phyloP scores from a whole-genome alignment of 2,113 vertebrate genomes.

The Nycticorax nycticorax region DNA sequence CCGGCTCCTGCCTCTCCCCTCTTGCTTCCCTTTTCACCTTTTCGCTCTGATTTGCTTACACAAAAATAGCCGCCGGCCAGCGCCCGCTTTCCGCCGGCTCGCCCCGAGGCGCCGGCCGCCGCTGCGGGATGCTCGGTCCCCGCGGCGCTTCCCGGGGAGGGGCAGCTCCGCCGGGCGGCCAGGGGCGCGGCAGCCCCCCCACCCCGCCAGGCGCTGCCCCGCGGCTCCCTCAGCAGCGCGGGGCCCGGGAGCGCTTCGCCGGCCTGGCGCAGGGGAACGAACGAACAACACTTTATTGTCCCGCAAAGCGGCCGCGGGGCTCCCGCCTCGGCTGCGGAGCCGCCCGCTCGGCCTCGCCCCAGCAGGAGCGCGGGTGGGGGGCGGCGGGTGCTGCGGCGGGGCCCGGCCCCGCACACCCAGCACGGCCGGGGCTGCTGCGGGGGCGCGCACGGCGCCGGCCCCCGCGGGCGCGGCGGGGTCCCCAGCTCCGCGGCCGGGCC shows the following conservation, averaged over 20 bases:
- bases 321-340: background rate
- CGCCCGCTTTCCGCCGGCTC: background rate
- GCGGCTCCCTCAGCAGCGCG: too few relatives aligned
- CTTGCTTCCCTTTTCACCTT: background rate
- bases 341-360: background rate
- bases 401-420: background rate
- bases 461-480: background rate
- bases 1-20: background rate
- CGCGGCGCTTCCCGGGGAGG: too few relatives aligned
- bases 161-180: too few relatives aligned
- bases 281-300: background rate
- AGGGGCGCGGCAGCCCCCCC: too few relatives aligned
- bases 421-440: background rate
- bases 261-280: background rate
- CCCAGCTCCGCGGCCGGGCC: background rate
- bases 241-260: background rate
- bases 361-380: background rate
- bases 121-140: rapidly evolving
- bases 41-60: background rate
- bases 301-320: background rate
- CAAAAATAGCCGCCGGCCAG: background rate
- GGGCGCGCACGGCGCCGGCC: too few relatives aligned
- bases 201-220: too few relatives aligned
- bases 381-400: background rate
- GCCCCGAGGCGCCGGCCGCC: background rate